phyloP scores from a whole-genome alignment of 2,113 vertebrate species.

The Lycaon pictus region DNA sequence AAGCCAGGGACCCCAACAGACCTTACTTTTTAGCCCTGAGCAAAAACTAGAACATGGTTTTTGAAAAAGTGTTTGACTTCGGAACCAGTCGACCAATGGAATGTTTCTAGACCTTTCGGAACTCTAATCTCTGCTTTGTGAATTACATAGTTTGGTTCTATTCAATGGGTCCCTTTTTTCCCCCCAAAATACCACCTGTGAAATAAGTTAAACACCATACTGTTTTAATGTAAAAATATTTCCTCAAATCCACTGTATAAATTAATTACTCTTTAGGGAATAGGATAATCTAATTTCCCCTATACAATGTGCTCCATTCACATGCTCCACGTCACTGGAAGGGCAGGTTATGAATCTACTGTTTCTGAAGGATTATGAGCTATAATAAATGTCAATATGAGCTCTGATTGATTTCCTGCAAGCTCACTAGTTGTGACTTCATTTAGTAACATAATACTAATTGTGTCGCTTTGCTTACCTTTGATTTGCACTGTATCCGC shows the following conservation, averaged over 20 bases:
- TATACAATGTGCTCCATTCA: constrained; percentile 76
- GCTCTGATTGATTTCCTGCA: constrained; percentile 62
- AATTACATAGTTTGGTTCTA: constrained; percentile 62
- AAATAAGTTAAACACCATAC: constrained; percentile 70
- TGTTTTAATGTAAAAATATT: constrained; percentile 78
- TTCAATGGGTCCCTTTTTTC: constrained; percentile 61
- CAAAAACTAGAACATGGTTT: constrained; percentile 58
- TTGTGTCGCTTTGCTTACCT: constrained; percentile 60
- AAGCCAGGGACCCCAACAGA: not conserved
- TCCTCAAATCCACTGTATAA: constrained; percentile 73
- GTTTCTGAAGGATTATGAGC: constrained; percentile 71
- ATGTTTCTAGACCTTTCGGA: constrained; percentile 64
- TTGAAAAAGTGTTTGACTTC: constrained; percentile 40
- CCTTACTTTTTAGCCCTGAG: not conserved
- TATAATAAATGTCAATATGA: constrained; percentile 73
- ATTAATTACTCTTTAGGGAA: constrained; percentile 72
- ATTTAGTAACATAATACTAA: constrained; percentile 64
- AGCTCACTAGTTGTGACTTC: constrained; percentile 13
- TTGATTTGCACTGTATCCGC: constrained; percentile 48
- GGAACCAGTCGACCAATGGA: not conserved
- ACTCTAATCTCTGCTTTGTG: constrained; percentile 71
- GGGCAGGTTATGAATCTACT: constrained; percentile 52
- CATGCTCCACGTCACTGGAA: not conserved
- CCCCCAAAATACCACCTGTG: constrained; percentile 64
- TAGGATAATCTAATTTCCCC: constrained; percentile 76